Conservation (phyloP, 2,797 vertebrate species). For the Cephalopachus bancanus region DNA sequence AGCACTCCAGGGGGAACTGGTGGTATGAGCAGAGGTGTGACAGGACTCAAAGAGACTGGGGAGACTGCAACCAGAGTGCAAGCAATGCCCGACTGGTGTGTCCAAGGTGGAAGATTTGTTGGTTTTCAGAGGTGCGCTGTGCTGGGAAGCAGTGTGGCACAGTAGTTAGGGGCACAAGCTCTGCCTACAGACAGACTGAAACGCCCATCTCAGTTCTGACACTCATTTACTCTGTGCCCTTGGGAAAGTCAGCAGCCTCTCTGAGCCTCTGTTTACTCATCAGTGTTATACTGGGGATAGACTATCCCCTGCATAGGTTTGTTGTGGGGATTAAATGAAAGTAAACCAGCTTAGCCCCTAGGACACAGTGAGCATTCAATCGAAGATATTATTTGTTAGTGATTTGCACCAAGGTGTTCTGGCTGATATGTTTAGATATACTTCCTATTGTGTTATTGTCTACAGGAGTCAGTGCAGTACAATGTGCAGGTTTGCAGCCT, state of each 20-base stretch:
- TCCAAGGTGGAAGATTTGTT: not conserved
- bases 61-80: not conserved
- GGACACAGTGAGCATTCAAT: not conserved
- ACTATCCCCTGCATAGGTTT: not conserved
- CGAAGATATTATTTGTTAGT: not conserved
- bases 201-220: not conserved
- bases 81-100: fast-evolving
- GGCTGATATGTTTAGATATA: not conserved
- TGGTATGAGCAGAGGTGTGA: not conserved
- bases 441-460: not conserved
- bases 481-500: not conserved
- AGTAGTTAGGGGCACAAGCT: not conserved
- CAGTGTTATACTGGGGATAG: not conserved
- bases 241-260: not conserved
- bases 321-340: not conserved
- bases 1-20: not conserved
- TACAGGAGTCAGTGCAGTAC: not conserved
- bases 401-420: not conserved
- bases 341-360: not conserved
- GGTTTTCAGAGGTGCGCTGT: not conserved
- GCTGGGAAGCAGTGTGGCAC: not conserved
- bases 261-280: not conserved
- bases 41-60: fast-evolving
- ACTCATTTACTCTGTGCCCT: not conserved
- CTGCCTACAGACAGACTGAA: not conserved